These are phyloP conservation scores for Timema podura DNA, from an alignment of 2,888 invertebrate genomes.

Conservation along the genomic window DNA sequence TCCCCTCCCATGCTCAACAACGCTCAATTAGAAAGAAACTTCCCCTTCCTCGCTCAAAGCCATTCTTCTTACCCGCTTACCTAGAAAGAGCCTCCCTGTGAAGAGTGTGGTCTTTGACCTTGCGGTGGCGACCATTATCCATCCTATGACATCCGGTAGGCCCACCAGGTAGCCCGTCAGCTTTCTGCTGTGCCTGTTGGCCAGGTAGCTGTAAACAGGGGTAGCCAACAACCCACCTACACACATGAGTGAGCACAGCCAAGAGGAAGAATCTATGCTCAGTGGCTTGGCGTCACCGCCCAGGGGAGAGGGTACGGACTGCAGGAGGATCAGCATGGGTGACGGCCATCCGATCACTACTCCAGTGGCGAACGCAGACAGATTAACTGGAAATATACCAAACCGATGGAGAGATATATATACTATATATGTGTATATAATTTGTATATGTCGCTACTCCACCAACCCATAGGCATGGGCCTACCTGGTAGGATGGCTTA, in stretches of 20 bases:
- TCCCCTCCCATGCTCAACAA: too few relatives aligned
- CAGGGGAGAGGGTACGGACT: constrained; percentile 37
- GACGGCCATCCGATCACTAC: constrained; percentile 26
- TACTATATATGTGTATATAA: too few relatives aligned
- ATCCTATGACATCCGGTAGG: constrained; percentile 55
- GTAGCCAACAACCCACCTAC: constrained; percentile 52
- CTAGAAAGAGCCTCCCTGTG: constrained; percentile 54
- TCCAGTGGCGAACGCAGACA: constrained; percentile 19
- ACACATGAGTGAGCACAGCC: constrained; percentile 55
- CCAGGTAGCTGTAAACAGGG: constrained; percentile 46
- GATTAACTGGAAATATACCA: constrained; percentile 10
- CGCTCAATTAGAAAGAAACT: too few relatives aligned
- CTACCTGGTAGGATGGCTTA: too few relatives aligned
- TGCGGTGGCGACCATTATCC: constrained; percentile 53
- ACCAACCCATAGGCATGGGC: too few relatives aligned
- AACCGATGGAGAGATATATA: too few relatives aligned
- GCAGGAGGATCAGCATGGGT: constrained; percentile 40
- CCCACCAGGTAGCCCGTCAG: constrained; percentile 50
- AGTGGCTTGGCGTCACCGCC: constrained; percentile 42
- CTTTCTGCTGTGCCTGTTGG: constrained; percentile 53
- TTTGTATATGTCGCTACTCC: too few relatives aligned
- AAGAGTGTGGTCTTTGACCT: constrained; percentile 47
- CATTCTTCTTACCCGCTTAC: neutral
- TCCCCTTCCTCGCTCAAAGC: too few relatives aligned
- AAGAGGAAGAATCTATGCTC: constrained; percentile 48